Evolutionary conservation across 2,113 vertebrate species (phyloP).

Genomic region (Petrocephalus zakoni): DNA sequence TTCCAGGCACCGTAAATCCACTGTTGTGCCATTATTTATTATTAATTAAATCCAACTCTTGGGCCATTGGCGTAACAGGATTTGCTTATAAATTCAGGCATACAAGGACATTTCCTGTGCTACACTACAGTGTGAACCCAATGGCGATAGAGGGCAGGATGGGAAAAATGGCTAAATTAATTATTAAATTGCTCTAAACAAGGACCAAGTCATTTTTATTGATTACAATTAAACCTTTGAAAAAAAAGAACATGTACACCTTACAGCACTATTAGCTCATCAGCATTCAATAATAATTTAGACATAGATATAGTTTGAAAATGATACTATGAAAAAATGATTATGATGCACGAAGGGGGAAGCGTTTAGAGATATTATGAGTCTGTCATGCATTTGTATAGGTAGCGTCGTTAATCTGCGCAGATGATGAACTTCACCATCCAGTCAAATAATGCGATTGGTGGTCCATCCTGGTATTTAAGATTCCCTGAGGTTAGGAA

Average conservation of each 20-base stretch:
- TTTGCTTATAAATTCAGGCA: neutral
- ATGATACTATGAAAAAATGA: too few species aligned
- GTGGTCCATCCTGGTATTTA: neutral
- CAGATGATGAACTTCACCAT: neutral
- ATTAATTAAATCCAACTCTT: neutral
- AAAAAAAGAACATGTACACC: neutral
- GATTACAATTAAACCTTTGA: neutral
- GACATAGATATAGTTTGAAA: neutral
- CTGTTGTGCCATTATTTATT: neutral
- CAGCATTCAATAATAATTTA: neutral
- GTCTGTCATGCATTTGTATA: neutral
- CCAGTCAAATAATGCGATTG: neutral
- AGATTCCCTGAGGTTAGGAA: neutral
- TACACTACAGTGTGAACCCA: neutral
- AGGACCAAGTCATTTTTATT: neutral
- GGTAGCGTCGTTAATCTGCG: neutral
- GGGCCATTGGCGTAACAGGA: neutral
- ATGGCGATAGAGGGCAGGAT: neutral
- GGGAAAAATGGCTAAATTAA: neutral
- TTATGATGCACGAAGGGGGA: neutral
- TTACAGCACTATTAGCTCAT: neutral
- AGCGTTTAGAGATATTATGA: too few species aligned
- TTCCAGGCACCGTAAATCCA: neutral
- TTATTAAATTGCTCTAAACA: neutral
- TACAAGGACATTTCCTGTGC: neutral